Evolutionary conservation across 2,797 vertebrate genomes (phyloP), one percentile per base, ranked within the genome.

Genomic region (Sternotherus odoratus): DNA sequence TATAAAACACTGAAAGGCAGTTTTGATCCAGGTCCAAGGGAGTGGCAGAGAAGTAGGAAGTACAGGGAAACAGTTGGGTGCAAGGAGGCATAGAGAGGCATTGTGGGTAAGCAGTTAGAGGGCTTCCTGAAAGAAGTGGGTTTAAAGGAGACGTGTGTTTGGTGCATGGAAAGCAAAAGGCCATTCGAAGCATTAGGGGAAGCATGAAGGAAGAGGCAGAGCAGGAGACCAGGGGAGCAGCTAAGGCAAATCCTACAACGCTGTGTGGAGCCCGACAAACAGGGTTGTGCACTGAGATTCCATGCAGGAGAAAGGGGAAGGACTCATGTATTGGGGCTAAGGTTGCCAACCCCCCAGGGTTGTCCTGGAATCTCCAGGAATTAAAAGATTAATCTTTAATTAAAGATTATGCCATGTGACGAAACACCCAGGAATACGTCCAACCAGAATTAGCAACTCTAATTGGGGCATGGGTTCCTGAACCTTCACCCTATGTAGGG

Each of bases 161-260:
- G 43, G 43, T 75, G 24, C 36, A 87, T 91, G 90, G 78, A 86
- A 51, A 87, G 90, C 87, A 92, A 39, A 84, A 77, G 36, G n/a
- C 80, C 66, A 4, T 79, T 87, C 83, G 16, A 13, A 46, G 79
- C 13, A 17, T 13, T n/a, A 51, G 23, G 77, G n/a, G 66, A 60
- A 51, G 3, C 79, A 69, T 79, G 77, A 51, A 79, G 36, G n/a
- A 78, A 91, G 89, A 57, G 69, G 17, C 17, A 63, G 83, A 82
- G 57, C 46, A 90, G 49, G 90, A 91, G 75, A 54, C 89, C 89
- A 81, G 81, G 53, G 56, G 49, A 82, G 33, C 13, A 82, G 85
- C 90, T 85, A 23, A 81, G 84, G 10, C 39, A 57, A 54, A 33
- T 77, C 48, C 78, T 63, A 30, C 26, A 54, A 39, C 86, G 69